Conservation (phyloP, 2,113 vertebrate species). For the Pygoscelis antarcticus region DNA sequence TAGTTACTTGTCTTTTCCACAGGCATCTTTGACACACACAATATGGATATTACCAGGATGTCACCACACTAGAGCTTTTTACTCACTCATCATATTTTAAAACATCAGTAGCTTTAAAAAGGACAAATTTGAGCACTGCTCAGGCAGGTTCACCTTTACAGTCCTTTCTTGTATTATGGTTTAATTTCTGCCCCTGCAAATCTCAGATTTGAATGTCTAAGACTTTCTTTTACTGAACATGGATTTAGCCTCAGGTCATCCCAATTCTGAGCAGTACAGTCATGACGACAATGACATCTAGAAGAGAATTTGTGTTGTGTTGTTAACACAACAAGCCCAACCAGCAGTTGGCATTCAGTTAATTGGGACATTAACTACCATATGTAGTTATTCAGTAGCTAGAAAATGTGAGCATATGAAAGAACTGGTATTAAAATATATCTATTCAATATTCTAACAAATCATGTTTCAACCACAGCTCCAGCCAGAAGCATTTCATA, state of each 20-base stretch:
- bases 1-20: background rate
- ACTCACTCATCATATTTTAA: background rate
- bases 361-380: background rate
- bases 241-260: background rate
- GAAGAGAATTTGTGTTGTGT: background rate
- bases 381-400: background rate
- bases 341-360: background rate
- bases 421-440: background rate
- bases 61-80: background rate
- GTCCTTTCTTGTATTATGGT: background rate
- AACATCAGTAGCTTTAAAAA: background rate
- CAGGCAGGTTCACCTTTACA: background rate
- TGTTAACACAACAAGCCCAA: background rate
- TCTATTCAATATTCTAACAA: background rate
- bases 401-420: background rate
- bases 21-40: background rate
- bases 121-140: background rate
- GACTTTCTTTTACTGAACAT: background rate
- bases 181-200: background rate
- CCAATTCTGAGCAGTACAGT: background rate
- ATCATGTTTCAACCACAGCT: background rate
- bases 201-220: background rate
- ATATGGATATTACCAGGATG: background rate
- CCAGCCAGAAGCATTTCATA: background rate
- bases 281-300: background rate